A percentile compares a stretch with the other conserved stretches of the same genome.
phyloP scores from a whole-genome alignment of 2,888 invertebrate species.

The Lepidocyrtoides sp. region DNA sequence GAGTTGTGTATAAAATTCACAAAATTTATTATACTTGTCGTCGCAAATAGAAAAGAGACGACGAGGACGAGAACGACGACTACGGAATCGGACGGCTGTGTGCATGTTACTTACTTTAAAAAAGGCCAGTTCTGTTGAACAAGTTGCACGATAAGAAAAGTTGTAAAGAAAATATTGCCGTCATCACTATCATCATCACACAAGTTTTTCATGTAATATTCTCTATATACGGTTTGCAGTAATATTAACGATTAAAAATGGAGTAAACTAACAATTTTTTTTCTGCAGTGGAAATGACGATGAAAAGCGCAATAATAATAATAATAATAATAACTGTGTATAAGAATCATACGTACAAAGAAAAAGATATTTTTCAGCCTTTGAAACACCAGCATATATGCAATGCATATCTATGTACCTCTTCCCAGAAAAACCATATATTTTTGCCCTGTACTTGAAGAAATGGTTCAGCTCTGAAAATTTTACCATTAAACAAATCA shows the following conservation, averaged over 20 bases:
- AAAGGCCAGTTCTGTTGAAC: background rate
- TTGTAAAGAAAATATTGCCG: constrained; percentile 9
- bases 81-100: background rate
- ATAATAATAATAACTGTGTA: background rate
- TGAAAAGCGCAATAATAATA: background rate
- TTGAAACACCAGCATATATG: no score
- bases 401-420: no score
- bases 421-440: background rate
- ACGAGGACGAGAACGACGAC: background rate
- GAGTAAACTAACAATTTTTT: background rate
- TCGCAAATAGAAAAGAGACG: background rate
- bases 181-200: background rate
- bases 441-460: no score
- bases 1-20: constrained; percentile 15
- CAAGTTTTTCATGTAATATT: background rate
- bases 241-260: background rate
- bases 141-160: background rate
- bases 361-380: background rate
- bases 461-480: background rate
- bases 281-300: background rate
- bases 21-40: constrained; percentile 10
- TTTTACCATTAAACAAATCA: constrained; percentile 17
- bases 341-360: background rate
- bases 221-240: background rate
- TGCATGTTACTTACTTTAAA: background rate